Conservation (phyloP, 1,140 invertebrate genomes). For the Cherax quadricarinatus region DNA sequence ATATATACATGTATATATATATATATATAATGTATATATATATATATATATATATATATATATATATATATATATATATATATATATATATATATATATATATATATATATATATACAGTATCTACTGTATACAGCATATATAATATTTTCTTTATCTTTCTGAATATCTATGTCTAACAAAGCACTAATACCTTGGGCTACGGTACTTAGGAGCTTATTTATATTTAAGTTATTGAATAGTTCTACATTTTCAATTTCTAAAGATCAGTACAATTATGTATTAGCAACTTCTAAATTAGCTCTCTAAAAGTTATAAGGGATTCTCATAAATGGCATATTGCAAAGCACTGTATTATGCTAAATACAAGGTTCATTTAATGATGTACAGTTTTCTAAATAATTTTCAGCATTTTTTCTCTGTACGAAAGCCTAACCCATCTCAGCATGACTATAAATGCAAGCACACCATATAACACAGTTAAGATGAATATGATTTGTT, state of each 20-base stretch:
- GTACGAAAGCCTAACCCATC: background rate
- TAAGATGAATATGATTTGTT: background rate
- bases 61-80: too few relatives aligned
- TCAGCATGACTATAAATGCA: constrained; percentile 2
- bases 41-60: too few relatives aligned
- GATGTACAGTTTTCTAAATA: background rate
- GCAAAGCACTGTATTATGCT: background rate
- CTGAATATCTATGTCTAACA: too few relatives aligned
- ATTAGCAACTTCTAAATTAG: constrained; percentile 1
- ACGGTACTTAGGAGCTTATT: too few relatives aligned
- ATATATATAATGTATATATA: too few relatives aligned
- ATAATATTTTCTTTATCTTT: too few relatives aligned
- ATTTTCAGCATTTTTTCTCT: background rate
- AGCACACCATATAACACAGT: background rate
- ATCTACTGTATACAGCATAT: background rate
- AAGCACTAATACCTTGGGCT: too few relatives aligned
- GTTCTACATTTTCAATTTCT: too few relatives aligned
- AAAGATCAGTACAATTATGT: background rate
- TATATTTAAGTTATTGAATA: too few relatives aligned
- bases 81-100: too few relatives aligned
- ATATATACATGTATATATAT: too few relatives aligned
- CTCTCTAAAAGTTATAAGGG: background rate
- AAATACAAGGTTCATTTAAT: background rate
- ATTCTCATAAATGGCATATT: constrained; percentile 11
- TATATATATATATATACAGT: too few relatives aligned